Evolutionary conservation across 2,113 vertebrate species (phyloP).

Genomic region (Sinocyclocheilus anophthalmus): DNA sequence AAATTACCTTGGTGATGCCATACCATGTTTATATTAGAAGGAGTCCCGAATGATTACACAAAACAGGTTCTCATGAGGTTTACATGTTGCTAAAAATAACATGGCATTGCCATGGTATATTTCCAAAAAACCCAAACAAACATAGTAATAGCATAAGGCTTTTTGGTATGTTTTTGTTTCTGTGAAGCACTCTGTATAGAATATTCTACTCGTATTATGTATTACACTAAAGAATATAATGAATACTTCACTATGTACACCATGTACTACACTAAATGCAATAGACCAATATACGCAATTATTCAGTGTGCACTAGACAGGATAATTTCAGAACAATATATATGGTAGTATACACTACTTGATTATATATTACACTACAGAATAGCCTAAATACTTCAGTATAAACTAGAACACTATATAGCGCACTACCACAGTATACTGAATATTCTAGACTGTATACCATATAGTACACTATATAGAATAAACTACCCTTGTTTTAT

Average conservation of each 20-base stretch:
- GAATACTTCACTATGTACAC: background rate
- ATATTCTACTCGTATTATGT: background rate
- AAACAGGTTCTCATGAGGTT: background rate
- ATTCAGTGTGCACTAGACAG: background rate
- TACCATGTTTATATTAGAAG: background rate
- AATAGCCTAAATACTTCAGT: background rate
- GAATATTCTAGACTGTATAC: background rate
- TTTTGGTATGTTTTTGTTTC: background rate
- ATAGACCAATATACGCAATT: background rate
- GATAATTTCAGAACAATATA: background rate
- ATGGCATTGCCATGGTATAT: background rate
- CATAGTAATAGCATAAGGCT: background rate
- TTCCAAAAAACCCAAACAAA: background rate
- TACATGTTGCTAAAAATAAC: background rate
- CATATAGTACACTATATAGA: background rate
- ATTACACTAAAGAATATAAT: background rate
- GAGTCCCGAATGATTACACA: background rate
- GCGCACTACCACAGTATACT: background rate
- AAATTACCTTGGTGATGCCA: background rate
- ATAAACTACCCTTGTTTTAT: background rate
- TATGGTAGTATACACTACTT: background rate
- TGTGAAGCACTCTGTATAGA: background rate
- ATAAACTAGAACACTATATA: conserved; percentile 1
- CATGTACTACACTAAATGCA: background rate
- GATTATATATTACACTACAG: background rate